Conservation (phyloP, 2,113 vertebrate species). For the Corvus moneduloides region DNA sequence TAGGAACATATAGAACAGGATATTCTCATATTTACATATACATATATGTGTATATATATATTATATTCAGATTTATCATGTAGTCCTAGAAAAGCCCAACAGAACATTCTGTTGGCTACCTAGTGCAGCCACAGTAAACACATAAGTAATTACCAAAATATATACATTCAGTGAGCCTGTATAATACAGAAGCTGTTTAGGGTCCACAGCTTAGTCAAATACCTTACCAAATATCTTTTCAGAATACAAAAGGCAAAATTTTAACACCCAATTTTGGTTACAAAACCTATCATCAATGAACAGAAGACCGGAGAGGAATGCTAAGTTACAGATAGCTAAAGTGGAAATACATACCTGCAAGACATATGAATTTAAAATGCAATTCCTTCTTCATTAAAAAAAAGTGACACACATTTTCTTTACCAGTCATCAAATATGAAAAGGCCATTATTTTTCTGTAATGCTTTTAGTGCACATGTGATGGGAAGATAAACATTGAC, state of each 20-base stretch:
- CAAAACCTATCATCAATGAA: background rate
- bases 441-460: background rate
- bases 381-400: background rate
- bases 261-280: background rate
- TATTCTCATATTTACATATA: background rate
- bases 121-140: background rate
- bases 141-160: background rate
- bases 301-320: background rate
- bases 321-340: background rate
- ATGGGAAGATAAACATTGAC: background rate
- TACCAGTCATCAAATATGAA: background rate
- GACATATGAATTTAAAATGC: background rate
- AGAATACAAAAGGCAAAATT: background rate
- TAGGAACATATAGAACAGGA: background rate
- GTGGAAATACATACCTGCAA: background rate
- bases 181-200: background rate
- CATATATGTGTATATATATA: too few species aligned
- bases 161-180: background rate
- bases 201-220: background rate
- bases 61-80: background rate
- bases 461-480: background rate
- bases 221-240: background rate
- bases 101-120: background rate
- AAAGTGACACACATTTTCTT: background rate
- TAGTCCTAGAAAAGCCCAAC: background rate